Percentiles rank a stretch among this genome's conserved stretches.
These are phyloP conservation scores for Gobionotothen gibberifrons DNA, from an alignment of 2,797 vertebrate genomes.

Conservation along the genomic window DNA sequence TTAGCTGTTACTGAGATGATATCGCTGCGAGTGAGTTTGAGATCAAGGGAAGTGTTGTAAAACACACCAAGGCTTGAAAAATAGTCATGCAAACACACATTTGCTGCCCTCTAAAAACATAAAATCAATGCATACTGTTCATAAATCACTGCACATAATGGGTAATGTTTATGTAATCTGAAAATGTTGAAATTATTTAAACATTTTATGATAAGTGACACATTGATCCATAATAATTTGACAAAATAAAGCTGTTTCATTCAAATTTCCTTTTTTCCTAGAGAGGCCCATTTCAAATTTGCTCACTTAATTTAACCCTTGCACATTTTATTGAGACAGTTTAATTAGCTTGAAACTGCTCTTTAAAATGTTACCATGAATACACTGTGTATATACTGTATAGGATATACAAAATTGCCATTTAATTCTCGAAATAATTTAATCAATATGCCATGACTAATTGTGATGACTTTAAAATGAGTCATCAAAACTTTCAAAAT, in stretches of 20 bases:
- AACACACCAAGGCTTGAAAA: conserved; percentile 18
- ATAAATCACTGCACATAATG: background rate
- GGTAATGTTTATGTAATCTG: background rate
- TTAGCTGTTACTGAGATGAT: conserved; percentile 46
- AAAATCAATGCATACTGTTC: background rate
- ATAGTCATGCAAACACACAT: background rate
- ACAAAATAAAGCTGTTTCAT: conserved; percentile 2
- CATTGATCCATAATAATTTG: background rate
- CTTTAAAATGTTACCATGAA: background rate
- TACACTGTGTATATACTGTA: conserved; percentile 4
- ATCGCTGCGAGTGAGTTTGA: conserved; percentile 39
- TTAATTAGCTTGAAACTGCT: conserved; percentile 1
- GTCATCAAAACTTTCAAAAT: conserved; percentile 2
- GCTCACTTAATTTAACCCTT: background rate
- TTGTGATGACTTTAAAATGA: background rate
- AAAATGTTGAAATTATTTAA: background rate
- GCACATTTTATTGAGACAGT: conserved; percentile 13
- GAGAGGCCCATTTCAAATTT: background rate
- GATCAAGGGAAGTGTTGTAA: conserved; percentile 33
- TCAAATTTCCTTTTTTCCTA: background rate
- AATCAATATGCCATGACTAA: background rate
- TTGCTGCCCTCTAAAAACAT: background rate
- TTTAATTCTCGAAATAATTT: conserved; percentile 8
- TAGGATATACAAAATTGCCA: background rate
- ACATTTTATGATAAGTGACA: background rate